These are phyloP conservation scores for Ara ararauna DNA, from an alignment of 2,797 vertebrate species.

Conservation along the genomic window DNA sequence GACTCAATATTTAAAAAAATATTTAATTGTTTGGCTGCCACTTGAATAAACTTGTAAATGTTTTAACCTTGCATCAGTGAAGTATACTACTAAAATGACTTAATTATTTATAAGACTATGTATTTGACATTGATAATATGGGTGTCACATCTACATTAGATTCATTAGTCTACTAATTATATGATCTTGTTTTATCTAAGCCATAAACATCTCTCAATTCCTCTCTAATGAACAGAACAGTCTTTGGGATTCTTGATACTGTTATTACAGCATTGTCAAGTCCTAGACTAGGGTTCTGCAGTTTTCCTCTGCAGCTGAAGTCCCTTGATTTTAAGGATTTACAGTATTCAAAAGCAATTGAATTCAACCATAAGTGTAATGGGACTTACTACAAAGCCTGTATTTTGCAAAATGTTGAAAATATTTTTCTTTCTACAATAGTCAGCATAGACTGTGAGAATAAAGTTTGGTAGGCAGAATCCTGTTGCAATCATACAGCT, in stretches of 20 bases:
- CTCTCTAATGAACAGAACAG: neutral
- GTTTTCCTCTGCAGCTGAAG: neutral
- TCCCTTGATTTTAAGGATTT: neutral
- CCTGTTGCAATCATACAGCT: neutral
- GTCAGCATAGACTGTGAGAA: neutral
- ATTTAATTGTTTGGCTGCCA: neutral
- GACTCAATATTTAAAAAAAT: neutral
- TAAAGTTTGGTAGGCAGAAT: neutral
- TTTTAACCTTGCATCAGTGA: neutral
- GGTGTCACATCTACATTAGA: neutral
- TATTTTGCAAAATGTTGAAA: neutral
- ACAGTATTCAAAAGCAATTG: neutral
- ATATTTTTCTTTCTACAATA: neutral
- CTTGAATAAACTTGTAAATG: constrained; percentile 10
- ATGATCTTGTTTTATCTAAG: neutral
- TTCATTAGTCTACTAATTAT: neutral
- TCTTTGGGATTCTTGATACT: neutral
- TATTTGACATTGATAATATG: neutral
- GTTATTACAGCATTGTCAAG: neutral
- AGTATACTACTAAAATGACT: neutral
- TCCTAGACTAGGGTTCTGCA: neutral
- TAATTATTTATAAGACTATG: neutral
- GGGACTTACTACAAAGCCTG: neutral
- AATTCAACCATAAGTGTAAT: neutral
- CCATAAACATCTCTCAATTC: neutral